Percentiles rank a stretch among this genome's conserved stretches.
Conservation (phyloP, 2,888 invertebrate genomes). For the Timandra comae region DNA sequence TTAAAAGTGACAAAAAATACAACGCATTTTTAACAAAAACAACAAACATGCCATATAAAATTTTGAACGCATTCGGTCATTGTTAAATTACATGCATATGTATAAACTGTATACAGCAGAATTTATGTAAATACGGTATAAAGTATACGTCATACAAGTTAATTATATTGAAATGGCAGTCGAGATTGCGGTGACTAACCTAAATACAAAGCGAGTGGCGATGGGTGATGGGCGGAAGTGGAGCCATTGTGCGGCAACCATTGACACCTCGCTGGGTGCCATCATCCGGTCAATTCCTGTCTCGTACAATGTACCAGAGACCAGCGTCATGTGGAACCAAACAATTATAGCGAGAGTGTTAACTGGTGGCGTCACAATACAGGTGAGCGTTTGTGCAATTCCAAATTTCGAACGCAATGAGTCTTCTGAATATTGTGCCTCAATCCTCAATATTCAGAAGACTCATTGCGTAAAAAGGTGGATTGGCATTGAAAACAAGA, state of each 20-base stretch:
- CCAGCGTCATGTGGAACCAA: slow-evolving; percentile 16
- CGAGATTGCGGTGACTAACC: slow-evolving; percentile 73
- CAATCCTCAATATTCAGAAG: too few species aligned
- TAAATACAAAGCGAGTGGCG: slow-evolving; percentile 68
- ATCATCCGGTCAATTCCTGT: slow-evolving; percentile 68
- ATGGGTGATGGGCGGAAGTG: slow-evolving; percentile 59
- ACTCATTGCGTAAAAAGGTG: too few species aligned
- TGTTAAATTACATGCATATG: too few species aligned
- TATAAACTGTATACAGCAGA: slow-evolving; percentile 28
- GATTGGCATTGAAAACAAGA: too few species aligned
- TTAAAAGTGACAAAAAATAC: too few species aligned
- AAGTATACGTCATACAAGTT: slow-evolving; percentile 50
- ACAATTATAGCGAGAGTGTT: slow-evolving; percentile 1
- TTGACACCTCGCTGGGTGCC: slow-evolving; percentile 65
- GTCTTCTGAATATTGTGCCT: too few species aligned
- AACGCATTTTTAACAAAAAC: slow-evolving; percentile 1
- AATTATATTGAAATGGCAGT: slow-evolving; percentile 68
- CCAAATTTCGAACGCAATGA: too few species aligned
- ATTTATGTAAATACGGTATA: slow-evolving; percentile 46
- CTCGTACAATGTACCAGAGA: slow-evolving; percentile 30
- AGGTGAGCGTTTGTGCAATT: too few species aligned
- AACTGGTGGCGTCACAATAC: too few species aligned
- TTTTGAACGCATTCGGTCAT: not conserved
- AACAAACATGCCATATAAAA: not conserved
- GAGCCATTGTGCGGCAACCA: slow-evolving; percentile 72